Evolutionary conservation across 2,113 vertebrate species (phyloP), one percentile per base, ranked within the genome.

Genomic region (Caranx melampygus): DNA sequence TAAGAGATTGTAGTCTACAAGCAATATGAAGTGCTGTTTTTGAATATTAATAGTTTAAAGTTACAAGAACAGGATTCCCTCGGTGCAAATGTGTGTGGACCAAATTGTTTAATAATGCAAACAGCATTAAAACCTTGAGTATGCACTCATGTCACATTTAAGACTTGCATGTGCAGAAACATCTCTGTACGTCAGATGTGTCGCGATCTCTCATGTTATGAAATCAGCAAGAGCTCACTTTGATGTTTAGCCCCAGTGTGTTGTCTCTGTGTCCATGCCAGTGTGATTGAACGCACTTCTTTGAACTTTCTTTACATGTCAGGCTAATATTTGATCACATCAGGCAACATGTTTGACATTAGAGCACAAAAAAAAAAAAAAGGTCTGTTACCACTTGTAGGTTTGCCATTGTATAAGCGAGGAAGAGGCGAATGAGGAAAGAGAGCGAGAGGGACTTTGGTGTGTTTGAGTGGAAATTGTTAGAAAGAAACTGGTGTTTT

Each of bases 311-410:
- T 33, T 72, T 72, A 62, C 31, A 12, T 51, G 69, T 40, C 59
- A 44, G 35, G 71, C 59, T 72, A 74, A 85, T 81, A 75, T 90
- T 91, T 86, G 76, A 79, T 33, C 57, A 21, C 64, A 60, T 14
- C 26, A 52, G 34, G 61, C 72, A 74, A 79, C 44, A 18, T 72
- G 54, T 69, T 84, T 49, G 33, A 63, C 73, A 47, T 76, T 65
- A 51, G 45, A 68, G 34, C 7, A 20, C 5, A 59, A 71, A 63
- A 26, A 57, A 57, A 57, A 57, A 64, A 31, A 64, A 42, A 42
- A 37, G 21, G 40, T 81, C 58, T 58, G 72, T 80, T 66, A 55
- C 71, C 37, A 66, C 79, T 75, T 72, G 49, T 47, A 57, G 35
- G n/a, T 75, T 47, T 70, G 51, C 63, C 31, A 35, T 26, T 42